These are phyloP conservation scores for Sebastes taczanowskii DNA, from an alignment of 2,797 vertebrate species.

Conservation along the genomic window DNA sequence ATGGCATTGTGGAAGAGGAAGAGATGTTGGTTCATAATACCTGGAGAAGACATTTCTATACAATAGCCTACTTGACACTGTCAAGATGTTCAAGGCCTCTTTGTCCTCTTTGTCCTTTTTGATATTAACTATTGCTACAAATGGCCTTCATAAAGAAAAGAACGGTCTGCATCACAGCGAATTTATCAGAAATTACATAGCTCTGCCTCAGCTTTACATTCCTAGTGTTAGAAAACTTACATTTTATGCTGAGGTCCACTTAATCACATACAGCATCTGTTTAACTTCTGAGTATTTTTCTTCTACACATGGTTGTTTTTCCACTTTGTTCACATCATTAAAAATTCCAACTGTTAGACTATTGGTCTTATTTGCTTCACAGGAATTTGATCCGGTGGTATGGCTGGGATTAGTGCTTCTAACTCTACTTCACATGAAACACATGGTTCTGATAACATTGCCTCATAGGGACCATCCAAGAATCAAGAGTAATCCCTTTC, in stretches of 20 bases:
- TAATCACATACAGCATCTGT: no score
- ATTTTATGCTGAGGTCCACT: no score
- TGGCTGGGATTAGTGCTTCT: no score
- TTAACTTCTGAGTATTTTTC: no score
- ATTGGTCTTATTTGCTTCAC: no score
- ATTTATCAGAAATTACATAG: no score
- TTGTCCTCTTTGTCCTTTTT: not conserved
- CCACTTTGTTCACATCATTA: not conserved
- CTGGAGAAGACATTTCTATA: not conserved
- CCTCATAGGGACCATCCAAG: not conserved
- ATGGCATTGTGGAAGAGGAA: not conserved
- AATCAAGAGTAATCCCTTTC: constrained; percentile 3
- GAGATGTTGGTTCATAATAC: not conserved
- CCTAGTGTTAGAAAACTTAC: no score
- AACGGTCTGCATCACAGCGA: not conserved
- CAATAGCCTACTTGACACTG: not conserved
- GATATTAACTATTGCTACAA: not conserved
- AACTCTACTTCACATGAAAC: not conserved
- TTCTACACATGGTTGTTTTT: not conserved
- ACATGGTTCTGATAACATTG: not conserved
- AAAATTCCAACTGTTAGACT: not conserved
- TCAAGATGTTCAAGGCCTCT: not conserved
- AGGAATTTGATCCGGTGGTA: no score
- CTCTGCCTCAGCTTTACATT: no score
- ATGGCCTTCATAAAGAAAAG: not conserved